A percentile compares a stretch with the other conserved stretches of the same genome.
These are phyloP conservation scores for Latrodectus geometricus DNA, from an alignment of 1,140 invertebrate genomes.

Conservation along the genomic window DNA sequence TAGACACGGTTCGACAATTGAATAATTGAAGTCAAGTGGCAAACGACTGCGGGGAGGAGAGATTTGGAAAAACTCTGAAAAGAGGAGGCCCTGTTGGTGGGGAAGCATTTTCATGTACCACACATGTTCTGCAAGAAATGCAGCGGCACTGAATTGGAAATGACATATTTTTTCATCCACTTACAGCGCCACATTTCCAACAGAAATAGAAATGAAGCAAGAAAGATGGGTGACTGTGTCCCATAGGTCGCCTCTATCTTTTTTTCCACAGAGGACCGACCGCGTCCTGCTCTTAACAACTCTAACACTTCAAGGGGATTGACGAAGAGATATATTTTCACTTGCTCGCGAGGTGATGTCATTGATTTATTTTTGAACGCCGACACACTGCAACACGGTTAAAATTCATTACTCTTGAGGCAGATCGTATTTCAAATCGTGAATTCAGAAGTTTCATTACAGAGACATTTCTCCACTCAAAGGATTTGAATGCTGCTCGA, in stretches of 20 bases:
- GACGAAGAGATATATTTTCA: background rate
- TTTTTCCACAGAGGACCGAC: background rate
- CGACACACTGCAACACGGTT: too few relatives aligned
- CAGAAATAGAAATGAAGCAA: slow-evolving; percentile 25
- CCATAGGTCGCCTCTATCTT: background rate
- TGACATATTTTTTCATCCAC: background rate
- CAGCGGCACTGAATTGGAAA: background rate
- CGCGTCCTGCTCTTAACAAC: background rate
- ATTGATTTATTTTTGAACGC: background rate
- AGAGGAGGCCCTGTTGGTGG: slow-evolving; percentile 8
- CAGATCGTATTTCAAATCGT: too few relatives aligned
- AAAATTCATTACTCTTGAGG: too few relatives aligned
- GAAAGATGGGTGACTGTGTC: background rate
- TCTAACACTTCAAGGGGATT: background rate
- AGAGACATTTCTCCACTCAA: too few relatives aligned
- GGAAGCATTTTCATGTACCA: background rate
- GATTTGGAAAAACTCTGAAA: slow-evolving; percentile 3
- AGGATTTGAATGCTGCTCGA: too few relatives aligned
- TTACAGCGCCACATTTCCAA: slow-evolving; percentile 15
- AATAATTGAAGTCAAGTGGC: slow-evolving; percentile 57
- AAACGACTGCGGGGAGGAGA: background rate
- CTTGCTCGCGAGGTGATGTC: background rate
- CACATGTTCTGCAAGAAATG: slow-evolving; percentile 1
- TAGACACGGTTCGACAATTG: slow-evolving; percentile 37
- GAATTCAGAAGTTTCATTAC: too few relatives aligned